Percentiles rank a stretch among this genome's conserved stretches.
Conservation (phyloP, 2,113 vertebrate species). For the Serilophus lunatus region DNA sequence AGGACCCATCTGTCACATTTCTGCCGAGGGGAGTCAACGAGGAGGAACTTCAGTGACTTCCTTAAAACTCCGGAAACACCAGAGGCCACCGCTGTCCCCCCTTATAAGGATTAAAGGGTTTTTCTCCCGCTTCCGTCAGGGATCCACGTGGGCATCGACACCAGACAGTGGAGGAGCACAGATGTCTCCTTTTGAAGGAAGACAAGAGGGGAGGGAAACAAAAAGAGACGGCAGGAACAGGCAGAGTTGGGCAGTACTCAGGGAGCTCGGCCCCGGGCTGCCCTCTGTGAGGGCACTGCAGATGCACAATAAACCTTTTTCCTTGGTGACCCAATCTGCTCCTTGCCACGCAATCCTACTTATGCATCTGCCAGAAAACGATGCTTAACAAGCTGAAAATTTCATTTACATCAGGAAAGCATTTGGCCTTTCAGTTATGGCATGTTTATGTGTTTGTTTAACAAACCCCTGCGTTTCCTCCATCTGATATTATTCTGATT, state of each 20-base stretch:
- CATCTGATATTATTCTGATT: not conserved
- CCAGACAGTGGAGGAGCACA: not conserved
- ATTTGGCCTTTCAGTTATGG: not conserved
- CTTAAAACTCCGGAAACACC: conserved; percentile 5
- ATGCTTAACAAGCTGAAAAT: not conserved
- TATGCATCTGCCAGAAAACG: not conserved
- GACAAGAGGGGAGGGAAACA: not conserved
- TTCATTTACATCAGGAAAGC: not conserved
- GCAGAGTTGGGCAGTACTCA: fast-evolving
- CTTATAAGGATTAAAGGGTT: not conserved
- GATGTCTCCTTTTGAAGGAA: not conserved
- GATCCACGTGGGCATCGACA: not conserved
- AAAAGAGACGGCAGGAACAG: not conserved
- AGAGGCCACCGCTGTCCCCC: not conserved
- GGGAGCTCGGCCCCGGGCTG: not conserved
- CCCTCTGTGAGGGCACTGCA: not conserved
- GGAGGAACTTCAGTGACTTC: conserved; percentile 37
- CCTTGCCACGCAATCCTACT: not conserved
- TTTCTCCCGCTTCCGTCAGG: not conserved
- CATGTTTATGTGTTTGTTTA: not conserved
- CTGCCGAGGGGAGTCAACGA: conserved; percentile 23
- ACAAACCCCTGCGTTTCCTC: not conserved
- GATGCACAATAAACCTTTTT: fast-evolving
- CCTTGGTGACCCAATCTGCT: not conserved
- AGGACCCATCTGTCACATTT: conserved; percentile 57